A percentile compares a stretch with the other conserved stretches of the same genome.
These are phyloP conservation scores for Cantharis rustica DNA, from an alignment of 2,888 invertebrate genomes.

Conservation along the genomic window DNA sequence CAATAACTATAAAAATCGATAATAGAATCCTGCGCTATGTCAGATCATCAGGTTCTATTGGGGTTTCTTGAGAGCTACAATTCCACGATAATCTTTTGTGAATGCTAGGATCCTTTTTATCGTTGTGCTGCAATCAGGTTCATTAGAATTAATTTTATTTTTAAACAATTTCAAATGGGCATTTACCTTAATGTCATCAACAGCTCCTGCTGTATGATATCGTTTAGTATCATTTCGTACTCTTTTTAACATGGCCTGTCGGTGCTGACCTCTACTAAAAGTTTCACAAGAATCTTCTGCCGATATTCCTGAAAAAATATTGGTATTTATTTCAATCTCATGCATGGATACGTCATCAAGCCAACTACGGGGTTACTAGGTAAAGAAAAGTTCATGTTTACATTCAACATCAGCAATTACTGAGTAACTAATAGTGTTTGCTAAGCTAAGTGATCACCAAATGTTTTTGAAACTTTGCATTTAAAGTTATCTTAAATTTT, in stretches of 20 bases:
- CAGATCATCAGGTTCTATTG: slow-evolving; percentile 47
- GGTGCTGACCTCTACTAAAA: slow-evolving; percentile 54
- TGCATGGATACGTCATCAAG: background rate
- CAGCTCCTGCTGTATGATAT: slow-evolving; percentile 69
- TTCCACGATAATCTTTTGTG: slow-evolving; percentile 69
- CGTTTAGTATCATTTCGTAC: slow-evolving; percentile 58
- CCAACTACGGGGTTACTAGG: background rate
- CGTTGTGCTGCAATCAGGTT: slow-evolving; percentile 55
- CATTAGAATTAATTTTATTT: background rate
- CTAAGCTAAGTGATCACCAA: slow-evolving; percentile 22
- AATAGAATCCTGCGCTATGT: slow-evolving; percentile 53
- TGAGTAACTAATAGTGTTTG: slow-evolving; percentile 14
- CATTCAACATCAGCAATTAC: slow-evolving; percentile 10
- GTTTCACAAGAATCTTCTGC: slow-evolving; percentile 49
- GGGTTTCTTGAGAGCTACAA: slow-evolving; percentile 49
- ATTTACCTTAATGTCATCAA: slow-evolving; percentile 64
- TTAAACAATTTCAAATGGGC: background rate
- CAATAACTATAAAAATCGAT: slow-evolving; percentile 47
- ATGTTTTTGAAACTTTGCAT: slow-evolving; percentile 12
- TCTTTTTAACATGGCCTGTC: slow-evolving; percentile 57
- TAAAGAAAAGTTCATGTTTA: background rate
- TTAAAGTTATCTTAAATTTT: background rate
- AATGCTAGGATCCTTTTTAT: slow-evolving; percentile 59
- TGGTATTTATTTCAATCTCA: background rate
- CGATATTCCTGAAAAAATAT: slow-evolving; percentile 45